A percentile compares a stretch with the other conserved stretches of the same genome.
Evolutionary conservation across 2,113 vertebrate species (phyloP).

Genomic region (Rhizomys pruinosus): DNA sequence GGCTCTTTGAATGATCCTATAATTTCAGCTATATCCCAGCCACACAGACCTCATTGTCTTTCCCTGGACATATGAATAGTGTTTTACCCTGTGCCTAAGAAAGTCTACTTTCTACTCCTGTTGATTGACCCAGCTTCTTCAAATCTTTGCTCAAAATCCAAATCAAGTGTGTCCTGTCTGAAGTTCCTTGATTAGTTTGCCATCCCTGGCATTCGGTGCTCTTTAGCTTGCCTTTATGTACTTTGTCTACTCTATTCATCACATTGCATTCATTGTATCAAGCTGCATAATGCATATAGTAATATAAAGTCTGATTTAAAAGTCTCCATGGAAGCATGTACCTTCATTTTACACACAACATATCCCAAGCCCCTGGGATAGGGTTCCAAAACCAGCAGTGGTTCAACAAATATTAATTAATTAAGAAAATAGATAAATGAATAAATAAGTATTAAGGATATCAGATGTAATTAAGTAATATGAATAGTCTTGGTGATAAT

Average conservation of each 20-base stretch:
- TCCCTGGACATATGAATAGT: not conserved
- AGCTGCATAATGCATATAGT: not conserved
- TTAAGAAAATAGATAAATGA: not conserved
- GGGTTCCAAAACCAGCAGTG: not conserved
- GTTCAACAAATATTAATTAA: not conserved
- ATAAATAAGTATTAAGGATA: not conserved
- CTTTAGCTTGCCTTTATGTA: not conserved
- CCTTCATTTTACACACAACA: not conserved
- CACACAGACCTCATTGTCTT: no score
- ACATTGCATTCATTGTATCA: not conserved
- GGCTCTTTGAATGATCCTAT: not conserved
- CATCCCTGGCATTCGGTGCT: not conserved
- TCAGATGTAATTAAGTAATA: not conserved
- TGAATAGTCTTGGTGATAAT: not conserved
- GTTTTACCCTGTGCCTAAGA: not conserved
- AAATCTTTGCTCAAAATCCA: not conserved
- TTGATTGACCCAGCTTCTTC: slow-evolving; percentile 38
- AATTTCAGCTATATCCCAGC: not conserved
- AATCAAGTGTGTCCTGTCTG: not conserved
- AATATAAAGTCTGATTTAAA: not conserved
- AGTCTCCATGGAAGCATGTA: not conserved
- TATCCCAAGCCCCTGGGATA: not conserved
- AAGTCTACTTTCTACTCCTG: not conserved
- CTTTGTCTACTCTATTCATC: not conserved
- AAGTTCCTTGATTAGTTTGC: not conserved